Evolutionary conservation across 2,888 invertebrate species (phyloP).

Genomic region (Ypsolopha scabrella): DNA sequence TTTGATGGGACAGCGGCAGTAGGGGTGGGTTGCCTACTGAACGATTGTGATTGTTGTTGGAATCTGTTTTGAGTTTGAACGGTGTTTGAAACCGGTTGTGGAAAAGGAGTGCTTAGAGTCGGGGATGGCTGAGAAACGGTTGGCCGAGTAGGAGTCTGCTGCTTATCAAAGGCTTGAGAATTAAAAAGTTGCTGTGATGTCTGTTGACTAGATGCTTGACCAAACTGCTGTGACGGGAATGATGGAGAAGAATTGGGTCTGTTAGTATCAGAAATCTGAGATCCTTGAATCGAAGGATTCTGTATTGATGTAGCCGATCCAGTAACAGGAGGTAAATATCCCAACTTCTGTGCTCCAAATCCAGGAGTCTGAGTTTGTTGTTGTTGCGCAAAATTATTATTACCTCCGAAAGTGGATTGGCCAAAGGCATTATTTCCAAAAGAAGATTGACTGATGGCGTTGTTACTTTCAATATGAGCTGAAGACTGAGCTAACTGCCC

Average conservation of each 20-base stretch:
- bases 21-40: not conserved
- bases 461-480: no score
- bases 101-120: not conserved
- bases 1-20: not conserved
- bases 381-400: constrained; percentile 3
- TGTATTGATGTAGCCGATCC: no score
- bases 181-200: no score
- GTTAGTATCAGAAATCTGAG: no score
- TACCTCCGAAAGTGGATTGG: constrained; percentile 12
- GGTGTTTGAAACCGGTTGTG: not conserved
- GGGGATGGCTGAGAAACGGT: no score
- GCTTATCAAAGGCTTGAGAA: not conserved
- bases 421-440: no score
- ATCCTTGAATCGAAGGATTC: no score
- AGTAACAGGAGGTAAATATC: constrained; percentile 23
- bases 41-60: not conserved
- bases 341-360: constrained; percentile 19
- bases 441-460: no score
- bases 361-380: not conserved
- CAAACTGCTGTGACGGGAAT: not conserved
- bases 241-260: not conserved
- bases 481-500: no score
- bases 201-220: not conserved
- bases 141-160: no score
- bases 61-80: not conserved